Percentiles rank a stretch among this genome's conserved stretches.
Conservation (phyloP, 2,113 vertebrate genomes). For the Albula goreensis region DNA sequence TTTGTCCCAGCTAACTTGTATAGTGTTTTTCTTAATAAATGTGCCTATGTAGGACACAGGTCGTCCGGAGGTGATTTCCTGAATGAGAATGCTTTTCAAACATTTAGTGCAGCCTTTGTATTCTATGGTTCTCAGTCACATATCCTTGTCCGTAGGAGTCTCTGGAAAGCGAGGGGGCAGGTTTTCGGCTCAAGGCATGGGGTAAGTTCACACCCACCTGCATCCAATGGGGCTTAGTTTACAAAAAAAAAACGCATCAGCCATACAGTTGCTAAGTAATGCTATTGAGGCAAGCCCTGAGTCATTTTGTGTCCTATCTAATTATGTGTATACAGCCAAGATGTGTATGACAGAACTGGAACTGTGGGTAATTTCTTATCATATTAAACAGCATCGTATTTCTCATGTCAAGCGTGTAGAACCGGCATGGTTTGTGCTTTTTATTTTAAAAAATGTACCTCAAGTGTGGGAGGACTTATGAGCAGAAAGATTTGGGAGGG, state of each 20-base stretch:
- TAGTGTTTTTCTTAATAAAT: no score
- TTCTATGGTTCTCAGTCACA: not conserved
- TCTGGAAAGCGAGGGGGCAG: slow-evolving; percentile 86
- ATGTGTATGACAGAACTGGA: not conserved
- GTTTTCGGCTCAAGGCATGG: slow-evolving; percentile 98
- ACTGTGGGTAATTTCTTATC: not conserved
- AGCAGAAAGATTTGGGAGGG: not conserved
- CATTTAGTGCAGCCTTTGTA: not conserved
- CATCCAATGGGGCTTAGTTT: not conserved
- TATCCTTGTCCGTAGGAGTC: slow-evolving; percentile 60
- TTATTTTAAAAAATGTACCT: no score
- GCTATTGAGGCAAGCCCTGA: not conserved
- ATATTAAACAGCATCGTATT: not conserved
- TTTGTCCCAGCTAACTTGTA: no score
- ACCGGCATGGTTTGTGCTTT: no score
- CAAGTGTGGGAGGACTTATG: no score
- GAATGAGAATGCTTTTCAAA: not conserved
- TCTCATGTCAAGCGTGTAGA: not conserved
- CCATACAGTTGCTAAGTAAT: no score
- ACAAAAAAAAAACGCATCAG: no score
- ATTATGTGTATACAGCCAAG: not conserved
- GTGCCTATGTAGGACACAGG: no score
- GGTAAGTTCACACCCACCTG: slow-evolving; percentile 70
- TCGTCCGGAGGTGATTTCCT: no score
- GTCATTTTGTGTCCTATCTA: not conserved